Conservation (phyloP, 2,888 invertebrate genomes). For the Zaprionus lineosus region DNA sequence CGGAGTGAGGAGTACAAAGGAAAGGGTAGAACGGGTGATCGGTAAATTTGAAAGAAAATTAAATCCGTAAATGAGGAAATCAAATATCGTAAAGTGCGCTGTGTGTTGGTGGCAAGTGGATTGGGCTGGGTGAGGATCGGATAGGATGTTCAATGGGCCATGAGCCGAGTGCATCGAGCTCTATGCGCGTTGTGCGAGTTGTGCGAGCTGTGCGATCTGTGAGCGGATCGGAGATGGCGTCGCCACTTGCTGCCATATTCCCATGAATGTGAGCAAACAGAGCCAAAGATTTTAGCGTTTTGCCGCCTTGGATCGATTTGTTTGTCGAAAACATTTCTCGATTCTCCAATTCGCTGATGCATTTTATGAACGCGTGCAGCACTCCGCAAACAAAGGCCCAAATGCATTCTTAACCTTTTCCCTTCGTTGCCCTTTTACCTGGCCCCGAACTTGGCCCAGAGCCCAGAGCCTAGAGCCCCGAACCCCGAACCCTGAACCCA, state of each 20-base stretch:
- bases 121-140: slow-evolving; percentile 47
- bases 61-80: slow-evolving; percentile 82
- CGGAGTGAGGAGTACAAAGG: too few relatives aligned
- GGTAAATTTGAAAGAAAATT: slow-evolving; percentile 81
- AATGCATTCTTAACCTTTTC: slow-evolving; percentile 71
- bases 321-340: slow-evolving; percentile 74
- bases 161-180: slow-evolving; percentile 16
- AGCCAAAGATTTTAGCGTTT: slow-evolving; percentile 61
- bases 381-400: slow-evolving; percentile 59
- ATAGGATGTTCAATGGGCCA: slow-evolving; percentile 52
- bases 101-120: slow-evolving; percentile 47
- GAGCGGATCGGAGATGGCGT: slow-evolving; percentile 26
- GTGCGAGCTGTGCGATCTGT: background rate
- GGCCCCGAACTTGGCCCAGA: slow-evolving; percentile 22
- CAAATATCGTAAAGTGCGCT: slow-evolving; percentile 81
- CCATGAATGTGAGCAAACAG: slow-evolving; percentile 75
- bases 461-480: background rate
- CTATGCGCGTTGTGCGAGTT: too few relatives aligned
- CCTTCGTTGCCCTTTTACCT: slow-evolving; percentile 45
- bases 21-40: slow-evolving; percentile 58
- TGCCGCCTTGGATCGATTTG: slow-evolving; percentile 57
- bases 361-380: slow-evolving; percentile 77
- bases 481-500: slow-evolving; percentile 8
- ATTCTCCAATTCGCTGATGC: slow-evolving; percentile 75
- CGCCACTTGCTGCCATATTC: slow-evolving; percentile 65